Base-by-base conservation (phyloP, 2,888 invertebrate species). In the Agrochola lota region DNA sequence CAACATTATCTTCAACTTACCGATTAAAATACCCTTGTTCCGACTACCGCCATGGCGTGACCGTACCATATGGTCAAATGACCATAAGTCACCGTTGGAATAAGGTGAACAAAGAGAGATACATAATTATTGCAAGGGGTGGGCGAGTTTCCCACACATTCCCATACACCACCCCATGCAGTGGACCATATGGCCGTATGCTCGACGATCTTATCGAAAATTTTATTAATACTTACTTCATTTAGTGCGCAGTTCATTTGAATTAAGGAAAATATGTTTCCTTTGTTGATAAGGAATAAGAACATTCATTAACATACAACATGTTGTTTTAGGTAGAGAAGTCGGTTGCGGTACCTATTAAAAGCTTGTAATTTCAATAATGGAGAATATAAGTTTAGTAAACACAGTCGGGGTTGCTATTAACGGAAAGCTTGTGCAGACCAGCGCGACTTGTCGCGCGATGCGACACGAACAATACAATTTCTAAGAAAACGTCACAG, bases 41-140 rank as follows among this genome's bases (percentile, higher is more conserved):
- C 12, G 7, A 71, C 60, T 26, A 55, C 60, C 70, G 83, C 71
- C 83, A 85, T 91, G 70, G 90, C 93, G 92, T 92, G 93, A 89
- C 92, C 23, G 49, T 66, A 66, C 90, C 95, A 95, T 95, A 94
- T 95, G 95, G 89, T 88, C 87, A 87, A 90, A 89, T 93, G 94
- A 93, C 95, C 96, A 96, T 96, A 96, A 96, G 95, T 95, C 95
- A 96, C 96, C 93, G 91, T 92, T 90, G 90, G 90, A 92, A 92
- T 93, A 93, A 93, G 92, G 90, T 90, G 91, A 93, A 93, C 91
- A 93, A 94, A 92, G 91, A 91, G 89, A 91, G 90, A 92, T 92
- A 90, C 89, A 88, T 92, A 93, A 94, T 94, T 93, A 94, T 93
- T 92, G 92, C 90, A 91, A 90, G 93, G 96, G 95, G 95, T 95